Base-by-base conservation (phyloP, 1,140 invertebrate genomes). In the Grapholita molesta region DNA sequence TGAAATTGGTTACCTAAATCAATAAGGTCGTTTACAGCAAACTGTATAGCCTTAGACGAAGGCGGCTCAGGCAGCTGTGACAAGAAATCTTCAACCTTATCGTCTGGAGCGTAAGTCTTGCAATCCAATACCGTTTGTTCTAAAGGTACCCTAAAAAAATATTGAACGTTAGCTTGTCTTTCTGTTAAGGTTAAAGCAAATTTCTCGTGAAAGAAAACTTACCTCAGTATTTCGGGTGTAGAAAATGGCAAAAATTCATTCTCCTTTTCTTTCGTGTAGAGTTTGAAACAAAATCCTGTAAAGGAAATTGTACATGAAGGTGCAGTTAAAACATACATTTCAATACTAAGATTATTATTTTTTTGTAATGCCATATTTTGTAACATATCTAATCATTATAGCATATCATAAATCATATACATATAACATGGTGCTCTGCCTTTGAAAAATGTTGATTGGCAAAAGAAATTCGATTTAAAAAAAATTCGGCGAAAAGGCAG, bases 41-140 rank as follows among this genome's bases (percentile, higher is more conserved):
- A 75, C 8, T 73, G 64, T 28, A 95, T 86, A 0, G 92, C 80
- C 42, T 73, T 74, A 1, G 68, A 18, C 23, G 68, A 82, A 0
- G 95, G 95, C n/a, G 94, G 92, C 68, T 95, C 90, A 0, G 93
- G 91, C 28, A 95, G 85, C 69, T 92, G 78, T 2, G 84, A 83
- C 1, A 95, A 73, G 82, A 95, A 95, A 33, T 84, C 74, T 33
- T 79, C 74, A 0, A 91, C 88, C 70, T 90, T 93, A 57, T 94
- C 92, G 12, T 93, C 74, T 11, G 84, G 84, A 0, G 89, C 83
- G 15, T 89, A 91, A 1, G 79, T 70, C 66, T 92, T 92, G 73
- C 89, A 89, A 70, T 92, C 85, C 69, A 92, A 69, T 38, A 91
- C 90, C 4, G 85, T 92, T 73, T 92, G 90, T 23, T 90, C 89